A percentile compares a stretch with the other conserved stretches of the same genome.
phyloP scores from a whole-genome alignment of 2,113 vertebrate species.

The Arizona elegans region DNA sequence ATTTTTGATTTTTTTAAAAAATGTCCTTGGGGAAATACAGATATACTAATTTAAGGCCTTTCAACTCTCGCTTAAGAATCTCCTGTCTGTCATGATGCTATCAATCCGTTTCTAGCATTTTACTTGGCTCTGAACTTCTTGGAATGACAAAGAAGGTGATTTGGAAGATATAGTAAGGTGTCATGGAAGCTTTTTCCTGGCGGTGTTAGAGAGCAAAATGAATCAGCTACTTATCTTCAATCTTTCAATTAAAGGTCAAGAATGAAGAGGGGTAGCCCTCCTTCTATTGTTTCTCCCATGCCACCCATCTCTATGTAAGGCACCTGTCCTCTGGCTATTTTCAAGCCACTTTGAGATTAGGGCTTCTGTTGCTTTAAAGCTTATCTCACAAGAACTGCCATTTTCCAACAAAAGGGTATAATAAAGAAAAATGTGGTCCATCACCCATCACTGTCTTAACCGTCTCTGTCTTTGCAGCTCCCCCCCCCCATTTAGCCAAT shows the following conservation, averaged over 20 bases:
- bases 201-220: slow-evolving; percentile 68
- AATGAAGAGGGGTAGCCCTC: slow-evolving; percentile 61
- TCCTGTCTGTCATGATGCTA: slow-evolving; percentile 54
- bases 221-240: slow-evolving; percentile 77
- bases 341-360: slow-evolving; percentile 38
- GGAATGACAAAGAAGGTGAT: slow-evolving; percentile 69
- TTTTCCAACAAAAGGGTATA: slow-evolving; percentile 43
- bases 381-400: slow-evolving; percentile 31
- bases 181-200: slow-evolving; percentile 69
- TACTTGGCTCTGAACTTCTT: slow-evolving; percentile 69
- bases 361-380: slow-evolving; percentile 55
- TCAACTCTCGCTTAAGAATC: slow-evolving; percentile 60
- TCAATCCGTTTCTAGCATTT: slow-evolving; percentile 73
- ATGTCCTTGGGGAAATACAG: slow-evolving; percentile 57
- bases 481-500: neutral
- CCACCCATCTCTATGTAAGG: slow-evolving; percentile 38
- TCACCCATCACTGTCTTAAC: neutral
- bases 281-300: slow-evolving; percentile 43
- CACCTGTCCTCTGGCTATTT: slow-evolving; percentile 46
- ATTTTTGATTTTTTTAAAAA: slow-evolving; percentile 50
- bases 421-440: neutral
- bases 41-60: slow-evolving; percentile 64
- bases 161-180: slow-evolving; percentile 68
- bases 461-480: accelerated
- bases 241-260: slow-evolving; percentile 82